Base-by-base conservation (phyloP, 2,113 vertebrate species). In the Pterophyllum scalare region DNA sequence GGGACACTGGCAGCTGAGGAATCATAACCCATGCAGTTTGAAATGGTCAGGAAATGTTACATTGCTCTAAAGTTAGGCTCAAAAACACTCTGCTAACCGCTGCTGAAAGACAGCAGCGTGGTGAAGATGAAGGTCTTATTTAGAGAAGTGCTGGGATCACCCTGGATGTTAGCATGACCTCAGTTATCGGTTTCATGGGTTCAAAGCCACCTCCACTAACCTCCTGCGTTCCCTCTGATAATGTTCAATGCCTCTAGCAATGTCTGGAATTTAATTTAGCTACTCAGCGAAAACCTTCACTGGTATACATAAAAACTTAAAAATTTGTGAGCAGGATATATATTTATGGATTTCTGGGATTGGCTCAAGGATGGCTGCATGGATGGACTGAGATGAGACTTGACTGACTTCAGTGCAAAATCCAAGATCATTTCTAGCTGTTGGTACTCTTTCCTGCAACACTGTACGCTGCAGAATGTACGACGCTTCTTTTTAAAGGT, bases 1-100 rank as follows among this genome's bases (percentile, higher is more conserved):
- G 0, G 43, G 65, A 49, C 40, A 7, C 24, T 28, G 10, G 65
- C 49, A 70, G 28, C 43, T 49, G 43, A 52, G 15, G 10, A 49
- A 70, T 70, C 40, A 49, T 19, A 19, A 49, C 10, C 43, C 65
- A 70, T 13, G 7, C 24, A 20, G 49, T 70, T 52, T 0, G 65
- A 70, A 52, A 67, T 67, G 64, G 38, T 46, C 64, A 67, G 64
- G 64, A 67, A 67, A 49, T 70, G 40, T 70, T 70, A 19, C 24
- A 70, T 28, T 70, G 3, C 2, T 4, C 40, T 43, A 43, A 43
- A 43, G 40, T 43, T 43, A 43, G 5, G 40, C 11, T 43, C 12
- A 43, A 14, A 14, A 43, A 13, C 12, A 5, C 12, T 43, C 40
- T 43, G 40, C 12, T 43, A 43, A 43, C 12, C 10, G 9, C 11